A percentile compares a stretch with the other conserved stretches of the same genome.
These are phyloP conservation scores for Oreochromis spilurus DNA, from an alignment of 2,113 vertebrate species.

Conservation along the genomic window DNA sequence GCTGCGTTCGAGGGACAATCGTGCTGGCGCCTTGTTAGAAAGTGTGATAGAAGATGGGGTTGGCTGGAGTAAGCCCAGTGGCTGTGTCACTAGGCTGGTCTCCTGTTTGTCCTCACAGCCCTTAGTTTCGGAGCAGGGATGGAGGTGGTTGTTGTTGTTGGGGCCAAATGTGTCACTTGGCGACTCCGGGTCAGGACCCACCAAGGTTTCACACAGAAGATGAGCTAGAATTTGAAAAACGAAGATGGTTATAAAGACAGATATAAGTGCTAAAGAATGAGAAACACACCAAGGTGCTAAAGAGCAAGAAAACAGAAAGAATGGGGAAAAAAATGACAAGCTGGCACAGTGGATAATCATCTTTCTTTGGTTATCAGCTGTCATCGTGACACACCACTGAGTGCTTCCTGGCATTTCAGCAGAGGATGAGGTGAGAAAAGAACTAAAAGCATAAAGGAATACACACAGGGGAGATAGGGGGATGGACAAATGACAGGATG, in stretches of 20 bases:
- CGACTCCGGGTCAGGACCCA: slow-evolving; percentile 84
- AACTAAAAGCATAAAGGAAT: slow-evolving; percentile 18
- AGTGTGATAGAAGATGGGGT: slow-evolving; percentile 48
- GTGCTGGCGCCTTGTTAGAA: slow-evolving; percentile 65
- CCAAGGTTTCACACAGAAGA: slow-evolving; percentile 86
- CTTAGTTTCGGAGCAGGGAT: slow-evolving; percentile 20
- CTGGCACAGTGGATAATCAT: neutral
- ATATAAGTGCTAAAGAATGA: neutral
- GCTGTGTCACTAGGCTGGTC: slow-evolving; percentile 42
- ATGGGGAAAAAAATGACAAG: neutral
- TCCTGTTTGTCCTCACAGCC: slow-evolving; percentile 28
- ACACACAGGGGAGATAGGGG: slow-evolving; percentile 3
- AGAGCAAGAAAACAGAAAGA: neutral
- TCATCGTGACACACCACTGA: slow-evolving; percentile 7
- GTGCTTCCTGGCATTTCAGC: slow-evolving; percentile 21
- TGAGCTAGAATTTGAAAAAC: slow-evolving; percentile 76
- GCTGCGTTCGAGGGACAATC: slow-evolving; percentile 78
- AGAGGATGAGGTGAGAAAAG: slow-evolving; percentile 12
- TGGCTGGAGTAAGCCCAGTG: slow-evolving; percentile 51
- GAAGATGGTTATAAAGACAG: neutral
- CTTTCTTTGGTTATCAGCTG: slow-evolving; percentile 15
- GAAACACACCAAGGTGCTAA: neutral
- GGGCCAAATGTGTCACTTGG: slow-evolving; percentile 64
- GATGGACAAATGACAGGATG: slow-evolving; percentile 37
- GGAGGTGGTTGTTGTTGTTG: slow-evolving; percentile 63